Evolutionary conservation across 2,113 vertebrate species (phyloP).

Genomic region (Macaca nemestrina): DNA sequence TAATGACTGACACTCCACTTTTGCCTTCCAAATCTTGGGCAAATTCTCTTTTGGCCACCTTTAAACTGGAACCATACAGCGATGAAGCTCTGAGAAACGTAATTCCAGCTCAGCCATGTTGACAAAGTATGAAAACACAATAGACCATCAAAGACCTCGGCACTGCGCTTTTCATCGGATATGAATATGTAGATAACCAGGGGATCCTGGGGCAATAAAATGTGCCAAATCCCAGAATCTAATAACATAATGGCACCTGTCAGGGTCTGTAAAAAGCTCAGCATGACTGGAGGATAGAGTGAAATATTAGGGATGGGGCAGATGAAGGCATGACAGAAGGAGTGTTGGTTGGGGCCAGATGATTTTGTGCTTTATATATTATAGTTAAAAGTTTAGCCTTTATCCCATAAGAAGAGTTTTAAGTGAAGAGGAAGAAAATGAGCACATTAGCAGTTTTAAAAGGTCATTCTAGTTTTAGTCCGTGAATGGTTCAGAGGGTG

Average conservation of each 20-base stretch:
- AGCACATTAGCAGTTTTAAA: background rate
- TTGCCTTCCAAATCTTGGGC: background rate
- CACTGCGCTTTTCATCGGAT: background rate
- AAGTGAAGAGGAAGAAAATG: background rate
- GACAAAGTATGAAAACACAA: background rate
- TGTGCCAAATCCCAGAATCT: background rate
- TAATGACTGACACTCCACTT: background rate
- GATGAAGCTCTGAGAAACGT: background rate
- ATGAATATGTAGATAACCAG: too few species aligned
- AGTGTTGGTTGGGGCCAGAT: background rate
- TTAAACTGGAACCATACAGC: background rate
- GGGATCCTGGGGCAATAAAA: background rate
- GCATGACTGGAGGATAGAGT: background rate
- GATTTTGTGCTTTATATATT: background rate
- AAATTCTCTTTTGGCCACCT: background rate
- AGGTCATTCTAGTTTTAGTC: background rate
- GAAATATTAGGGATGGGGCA: background rate
- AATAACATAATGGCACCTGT: background rate
- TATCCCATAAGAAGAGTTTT: background rate
- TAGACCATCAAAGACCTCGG: too few species aligned
- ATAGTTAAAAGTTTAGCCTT: background rate
- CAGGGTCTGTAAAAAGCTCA: background rate
- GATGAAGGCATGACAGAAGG: background rate
- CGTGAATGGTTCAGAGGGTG: too few species aligned
- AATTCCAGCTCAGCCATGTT: background rate